Percentiles rank a stretch among this genome's conserved stretches.
phyloP scores from a whole-genome alignment of 2,797 vertebrate species.

The Ataeniobius toweri region DNA sequence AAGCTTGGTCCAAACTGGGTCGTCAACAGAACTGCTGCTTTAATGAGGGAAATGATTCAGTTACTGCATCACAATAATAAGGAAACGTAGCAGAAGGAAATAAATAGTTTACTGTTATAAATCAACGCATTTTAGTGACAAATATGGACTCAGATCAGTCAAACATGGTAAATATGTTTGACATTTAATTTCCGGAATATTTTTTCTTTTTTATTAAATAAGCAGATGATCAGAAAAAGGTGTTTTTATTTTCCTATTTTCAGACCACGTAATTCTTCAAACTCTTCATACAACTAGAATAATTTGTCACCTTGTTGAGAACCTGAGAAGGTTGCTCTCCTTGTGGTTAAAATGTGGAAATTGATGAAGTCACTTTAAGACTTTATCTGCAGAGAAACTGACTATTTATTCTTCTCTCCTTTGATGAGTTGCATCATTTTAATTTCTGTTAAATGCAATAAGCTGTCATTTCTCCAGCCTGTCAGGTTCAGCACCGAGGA shows the following conservation, averaged over 20 bases:
- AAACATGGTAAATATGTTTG: too few species aligned
- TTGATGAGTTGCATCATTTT: neutral
- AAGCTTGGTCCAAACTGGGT: too few species aligned
- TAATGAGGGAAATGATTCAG: too few species aligned
- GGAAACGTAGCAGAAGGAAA: too few species aligned
- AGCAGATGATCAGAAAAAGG: neutral
- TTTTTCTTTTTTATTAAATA: neutral
- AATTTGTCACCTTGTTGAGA: neutral
- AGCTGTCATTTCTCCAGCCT: neutral
- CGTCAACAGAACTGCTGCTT: neutral
- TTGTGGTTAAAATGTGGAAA: neutral
- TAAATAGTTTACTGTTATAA: too few species aligned
- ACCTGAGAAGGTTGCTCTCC: too few species aligned
- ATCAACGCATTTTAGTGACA: too few species aligned
- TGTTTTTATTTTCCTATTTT: neutral
- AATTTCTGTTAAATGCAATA: too few species aligned
- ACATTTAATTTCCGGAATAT: neutral
- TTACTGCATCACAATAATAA: too few species aligned
- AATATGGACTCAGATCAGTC: too few species aligned
- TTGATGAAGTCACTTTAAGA: neutral
- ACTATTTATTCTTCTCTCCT: neutral
- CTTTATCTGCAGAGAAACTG: neutral
- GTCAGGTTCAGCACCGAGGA: constrained; percentile 48
- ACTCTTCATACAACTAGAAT: neutral
- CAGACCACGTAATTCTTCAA: neutral